Base-by-base conservation (phyloP, 53 echinoderm and acorn worm genomes). In the Patiria pectinifera region DNA sequence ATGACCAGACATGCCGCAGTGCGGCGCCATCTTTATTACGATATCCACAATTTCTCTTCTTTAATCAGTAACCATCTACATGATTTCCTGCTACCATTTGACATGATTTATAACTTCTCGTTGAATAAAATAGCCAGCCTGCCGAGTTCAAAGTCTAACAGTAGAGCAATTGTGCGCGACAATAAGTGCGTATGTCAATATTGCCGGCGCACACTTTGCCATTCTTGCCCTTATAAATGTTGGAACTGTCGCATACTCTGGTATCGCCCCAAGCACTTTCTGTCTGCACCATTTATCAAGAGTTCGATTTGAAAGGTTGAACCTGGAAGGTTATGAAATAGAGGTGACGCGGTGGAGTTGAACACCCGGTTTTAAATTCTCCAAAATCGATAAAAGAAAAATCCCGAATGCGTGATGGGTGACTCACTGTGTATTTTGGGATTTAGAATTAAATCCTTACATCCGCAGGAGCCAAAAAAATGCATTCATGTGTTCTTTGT, bases 71-170 rank as follows among this genome's bases (percentile, higher is more conserved):
- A 49, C n/a, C 53, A 19, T 35, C 35, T 35, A 35, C 35, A 35
- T 35, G 35, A 35, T 5, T 83, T 18, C 53, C 83, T 22, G 59
- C 59, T 59, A 82, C 58, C 59, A 53, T 22, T 82, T 59, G 59
- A 82, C 82, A 46, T 47, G 45, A 46, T 82, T 82, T 59, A 19
- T 6, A 59, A 58, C 23, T 59, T n/a, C 15, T 7, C 6, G 23
- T 22, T 0, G 60, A 53, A 82, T n/a, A 76, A 76, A 76, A 53
- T 2, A 6, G 25, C 22, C 6, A n/a, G 60, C 6, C n/a, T 58
- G 22, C 6, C 60, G 23, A 58, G 82, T 82, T 82, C 82, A 82
- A 82, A 82, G 82, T 82, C 82, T 24, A 49, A 53, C 58, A 53
- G 21, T 5, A 45, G 45, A 47, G 47, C 46, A 47, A 78, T 78